Percentiles rank a stretch among this genome's conserved stretches.
Evolutionary conservation across 2,113 vertebrate genomes (phyloP).

Genomic region (zebrafish (Danio rerio)): DNA sequence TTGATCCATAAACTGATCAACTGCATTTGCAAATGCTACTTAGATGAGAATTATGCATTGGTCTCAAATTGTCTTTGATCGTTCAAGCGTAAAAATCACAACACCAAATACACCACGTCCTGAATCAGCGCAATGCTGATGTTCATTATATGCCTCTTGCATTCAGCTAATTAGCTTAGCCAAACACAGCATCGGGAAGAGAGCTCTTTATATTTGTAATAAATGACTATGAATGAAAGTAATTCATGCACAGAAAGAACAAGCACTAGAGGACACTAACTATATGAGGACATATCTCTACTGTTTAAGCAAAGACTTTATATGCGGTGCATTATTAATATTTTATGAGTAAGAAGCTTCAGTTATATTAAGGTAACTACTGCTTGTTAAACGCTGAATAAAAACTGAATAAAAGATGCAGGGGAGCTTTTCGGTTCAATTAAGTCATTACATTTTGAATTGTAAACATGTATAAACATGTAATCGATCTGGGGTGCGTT

Average conservation of each 20-base stretch:
- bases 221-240: constrained; percentile 29
- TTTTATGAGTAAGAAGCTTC: background rate
- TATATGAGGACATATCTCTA: constrained; percentile 22
- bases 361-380: constrained; percentile 11
- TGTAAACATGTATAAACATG: background rate
- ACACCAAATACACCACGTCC: background rate
- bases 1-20: constrained; percentile 54
- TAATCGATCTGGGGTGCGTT: background rate
- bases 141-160: constrained; percentile 27
- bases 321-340: constrained; percentile 1
- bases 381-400: constrained; percentile 5
- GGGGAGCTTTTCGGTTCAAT: constrained; percentile 67
- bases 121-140: constrained; percentile 8
- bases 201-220: constrained; percentile 7
- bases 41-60: constrained; percentile 30
- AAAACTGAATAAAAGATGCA: constrained; percentile 67
- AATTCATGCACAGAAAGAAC: constrained; percentile 2
- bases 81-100: constrained; percentile 50
- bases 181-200: constrained; percentile 12
- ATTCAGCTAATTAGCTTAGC: constrained; percentile 45
- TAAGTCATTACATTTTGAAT: background rate
- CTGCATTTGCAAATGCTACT: constrained; percentile 44
- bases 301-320: constrained; percentile 5
- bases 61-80: constrained; percentile 30
- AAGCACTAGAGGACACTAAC: constrained; percentile 30